Evolutionary conservation across 1,140 invertebrate species (phyloP), one percentile per base, ranked within the genome.

Genomic region (Riptortus pedestris): DNA sequence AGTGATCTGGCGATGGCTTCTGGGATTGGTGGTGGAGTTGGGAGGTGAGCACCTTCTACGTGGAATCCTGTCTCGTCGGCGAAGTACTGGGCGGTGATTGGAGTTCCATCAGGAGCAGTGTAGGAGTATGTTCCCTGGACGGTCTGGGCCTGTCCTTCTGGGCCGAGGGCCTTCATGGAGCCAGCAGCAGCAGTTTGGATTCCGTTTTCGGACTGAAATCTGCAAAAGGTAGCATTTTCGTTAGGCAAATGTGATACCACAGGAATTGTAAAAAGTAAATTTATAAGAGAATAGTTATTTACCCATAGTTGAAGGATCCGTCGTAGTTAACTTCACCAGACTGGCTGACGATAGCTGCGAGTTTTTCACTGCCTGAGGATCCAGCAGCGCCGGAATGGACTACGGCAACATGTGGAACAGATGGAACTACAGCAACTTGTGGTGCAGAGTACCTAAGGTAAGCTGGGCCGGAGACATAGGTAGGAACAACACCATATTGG

Each of bases 51-150:
- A n/a, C n/a, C n/a, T n/a, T n/a, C n/a, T n/a, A n/a, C 83, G 63
- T 82, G 81, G 75, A 88, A 91, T 12, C 86, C 87, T 68, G 85
- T 84, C 71, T 89, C 85, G 68, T 90, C 86, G 28, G 88, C 87
- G 14, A 84, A 81, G 77, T 91, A 91, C 11, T 80, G 80, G 38
- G 85, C 71, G 43, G 73, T 73, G 63, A 84, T 79, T 9, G 78
- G 67, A 24, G 78, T 78, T 12, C 83, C 83, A 65, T 84, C 80
- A 7, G 83, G 81, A 63, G 81, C 81, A 11, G 79, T 80, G 70
- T 84, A 88, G 14, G 80, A 80, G 71, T 81, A 86, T 1, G 79
- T 80, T 1, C 84, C 84, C 26, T 74, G 71, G 66, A 83, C 80
- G 1, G 82, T 81, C 60, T 81, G 76, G 24, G 82, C 76, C 26